These are phyloP conservation scores for Drosophila bocqueti DNA, from an alignment of 1,140 invertebrate species.

Conservation along the genomic window DNA sequence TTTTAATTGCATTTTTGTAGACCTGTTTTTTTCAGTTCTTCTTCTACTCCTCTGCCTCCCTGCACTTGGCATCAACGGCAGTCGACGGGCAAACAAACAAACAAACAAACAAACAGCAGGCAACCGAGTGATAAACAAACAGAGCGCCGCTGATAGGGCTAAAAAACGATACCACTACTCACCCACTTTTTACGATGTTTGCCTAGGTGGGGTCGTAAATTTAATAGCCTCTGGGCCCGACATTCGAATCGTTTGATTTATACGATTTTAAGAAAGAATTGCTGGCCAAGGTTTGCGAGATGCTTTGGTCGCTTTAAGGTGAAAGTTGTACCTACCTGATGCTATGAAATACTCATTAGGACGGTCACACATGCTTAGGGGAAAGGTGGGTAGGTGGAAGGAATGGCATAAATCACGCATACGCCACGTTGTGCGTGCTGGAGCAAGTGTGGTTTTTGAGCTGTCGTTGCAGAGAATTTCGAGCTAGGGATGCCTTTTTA, in stretches of 20 bases:
- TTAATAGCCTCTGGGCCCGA: conserved; percentile 60
- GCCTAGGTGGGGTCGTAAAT: conserved; percentile 58
- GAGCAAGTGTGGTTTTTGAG: conserved; percentile 3
- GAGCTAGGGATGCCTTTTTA: neutral
- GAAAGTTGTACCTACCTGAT: neutral
- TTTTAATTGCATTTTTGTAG: conserved; percentile 76
- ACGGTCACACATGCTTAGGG: conserved; percentile 19
- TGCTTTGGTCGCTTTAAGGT: conserved; percentile 29
- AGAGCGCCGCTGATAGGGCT: conserved; percentile 40
- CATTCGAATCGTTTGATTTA: conserved; percentile 55
- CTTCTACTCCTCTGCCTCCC: neutral
- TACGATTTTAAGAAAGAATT: conserved; percentile 42
- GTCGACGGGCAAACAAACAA: conserved; percentile 20
- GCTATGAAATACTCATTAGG: conserved; percentile 56
- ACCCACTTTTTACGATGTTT: conserved; percentile 9
- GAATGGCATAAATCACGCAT: conserved; percentile 63
- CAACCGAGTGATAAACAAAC: conserved; percentile 49
- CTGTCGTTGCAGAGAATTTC: neutral
- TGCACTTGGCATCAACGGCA: conserved; percentile 53
- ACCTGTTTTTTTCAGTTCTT: conserved; percentile 19
- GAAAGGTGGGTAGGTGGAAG: neutral
- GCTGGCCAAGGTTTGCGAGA: conserved; percentile 21
- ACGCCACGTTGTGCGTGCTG: conserved; percentile 53
- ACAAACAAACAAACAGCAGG: conserved; percentile 23
- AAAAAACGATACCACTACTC: conserved; percentile 40